Evolutionary conservation across 1,140 invertebrate species (phyloP), one percentile per base, ranked within the genome.

Genomic region (Teleogryllus occipitalis): DNA sequence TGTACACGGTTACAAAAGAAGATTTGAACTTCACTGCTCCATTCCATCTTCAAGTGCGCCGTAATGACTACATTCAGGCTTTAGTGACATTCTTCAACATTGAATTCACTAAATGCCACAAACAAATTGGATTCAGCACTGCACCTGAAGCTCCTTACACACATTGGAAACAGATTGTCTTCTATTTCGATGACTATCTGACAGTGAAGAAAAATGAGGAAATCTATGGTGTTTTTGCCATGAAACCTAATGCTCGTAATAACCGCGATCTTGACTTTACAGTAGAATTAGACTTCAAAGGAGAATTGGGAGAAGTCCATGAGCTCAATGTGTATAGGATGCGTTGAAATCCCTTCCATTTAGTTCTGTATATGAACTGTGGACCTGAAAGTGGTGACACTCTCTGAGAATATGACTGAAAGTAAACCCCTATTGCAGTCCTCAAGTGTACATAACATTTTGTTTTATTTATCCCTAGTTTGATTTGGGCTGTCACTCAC

Each of bases 131-230:
- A n/a, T 99, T 99, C 87, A 99, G 97, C 82, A 99, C 98, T 82
- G 96, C 96, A 2, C 98, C 98, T 0, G 97, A 99, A 84, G 93
- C 96, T 7, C 94, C 94, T 8, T 99, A 99, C 85, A 99, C 98
- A 7, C 98, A 99, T 85, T 99, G 98, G 98, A 99, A 99, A 87
- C 98, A 99, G 87, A 99, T 98, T 0, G 97, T 99, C 8, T 99
- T 99, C 86, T 99, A 99, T 86, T 93, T 99, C 82, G 94, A 98
- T 83, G 95, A 98, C 81, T 97, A 98, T 83, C 91, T 98, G 88
- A 97, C 97, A 8, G 96, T 97, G 6, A 97, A 97, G 84, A 96
- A 96, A 83, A 92, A 94, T 22, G 98, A 99, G 86, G 95, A 97
- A 85, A 93, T 99, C 74, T 92, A 90, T 75, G 98, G 98, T 27